These are phyloP conservation scores for Salvelinus alpinus DNA, from an alignment of 2,113 vertebrate genomes.

Conservation along the genomic window DNA sequence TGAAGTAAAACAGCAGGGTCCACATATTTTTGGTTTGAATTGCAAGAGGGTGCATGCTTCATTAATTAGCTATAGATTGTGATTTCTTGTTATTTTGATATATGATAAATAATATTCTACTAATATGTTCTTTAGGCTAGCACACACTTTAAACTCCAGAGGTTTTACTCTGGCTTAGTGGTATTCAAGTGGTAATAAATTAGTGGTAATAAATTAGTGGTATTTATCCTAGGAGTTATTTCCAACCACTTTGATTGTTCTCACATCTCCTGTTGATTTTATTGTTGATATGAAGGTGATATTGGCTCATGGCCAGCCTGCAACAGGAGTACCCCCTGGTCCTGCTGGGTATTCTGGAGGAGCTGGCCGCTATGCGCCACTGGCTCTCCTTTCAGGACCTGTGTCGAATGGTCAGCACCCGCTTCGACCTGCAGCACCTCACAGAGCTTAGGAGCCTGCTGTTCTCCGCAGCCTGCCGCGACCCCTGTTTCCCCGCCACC, in stretches of 20 bases:
- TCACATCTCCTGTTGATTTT: background rate
- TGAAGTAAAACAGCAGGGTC: no score
- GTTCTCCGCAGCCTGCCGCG: slow-evolving; percentile 90
- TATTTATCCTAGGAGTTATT: background rate
- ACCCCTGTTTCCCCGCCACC: slow-evolving; percentile 92
- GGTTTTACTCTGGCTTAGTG: background rate
- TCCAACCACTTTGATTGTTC: background rate
- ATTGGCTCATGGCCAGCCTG: slow-evolving; percentile 59
- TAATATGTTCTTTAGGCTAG: no score
- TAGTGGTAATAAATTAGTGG: background rate
- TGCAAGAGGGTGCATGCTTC: no score
- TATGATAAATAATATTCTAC: no score
- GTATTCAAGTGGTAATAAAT: background rate
- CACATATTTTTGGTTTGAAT: no score
- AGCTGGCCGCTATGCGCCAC: slow-evolving; percentile 86
- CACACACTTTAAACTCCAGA: no score
- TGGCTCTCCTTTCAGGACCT: slow-evolving; percentile 90
- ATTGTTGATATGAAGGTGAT: slow-evolving; percentile 27
- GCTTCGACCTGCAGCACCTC: slow-evolving; percentile 87
- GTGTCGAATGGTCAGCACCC: slow-evolving; percentile 89
- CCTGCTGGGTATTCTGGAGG: slow-evolving; percentile 89
- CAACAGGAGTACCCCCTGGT: slow-evolving; percentile 85
- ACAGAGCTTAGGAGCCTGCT: slow-evolving; percentile 86
- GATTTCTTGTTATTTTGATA: no score
- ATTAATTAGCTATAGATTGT: no score